Percentiles rank a stretch among this genome's conserved stretches.
Conservation (phyloP, 1,140 invertebrate species). For the Hyles euphorbiae region DNA sequence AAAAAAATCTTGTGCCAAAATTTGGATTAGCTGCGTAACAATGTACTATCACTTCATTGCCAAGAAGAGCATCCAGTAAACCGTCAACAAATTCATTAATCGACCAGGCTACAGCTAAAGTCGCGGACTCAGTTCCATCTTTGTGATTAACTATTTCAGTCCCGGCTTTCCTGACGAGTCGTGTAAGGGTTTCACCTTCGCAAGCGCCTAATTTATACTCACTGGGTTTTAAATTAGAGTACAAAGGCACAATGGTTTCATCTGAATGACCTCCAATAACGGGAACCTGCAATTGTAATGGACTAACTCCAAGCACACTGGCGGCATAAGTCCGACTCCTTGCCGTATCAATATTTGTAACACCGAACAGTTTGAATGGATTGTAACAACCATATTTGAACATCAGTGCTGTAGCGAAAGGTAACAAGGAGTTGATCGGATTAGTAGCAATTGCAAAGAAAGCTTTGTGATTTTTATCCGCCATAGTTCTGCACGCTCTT, state of each 20-base stretch:
- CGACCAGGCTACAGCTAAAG: conserved; percentile 39
- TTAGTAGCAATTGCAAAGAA: conserved; percentile 45
- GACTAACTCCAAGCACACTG: conserved; percentile 31
- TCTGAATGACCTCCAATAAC: conserved; percentile 51
- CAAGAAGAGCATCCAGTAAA: conserved; percentile 36
- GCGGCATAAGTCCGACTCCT: conserved; percentile 31
- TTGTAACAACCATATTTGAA: conserved; percentile 38
- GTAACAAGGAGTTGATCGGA: conserved; percentile 51
- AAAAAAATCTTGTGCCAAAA: conserved; percentile 48
- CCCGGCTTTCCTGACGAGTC: conserved; percentile 39
- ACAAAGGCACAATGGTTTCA: conserved; percentile 45
- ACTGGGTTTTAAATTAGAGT: conserved; percentile 39
- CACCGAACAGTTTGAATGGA: conserved; percentile 44
- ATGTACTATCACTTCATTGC: conserved; percentile 30
- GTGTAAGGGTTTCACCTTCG: conserved; percentile 40
- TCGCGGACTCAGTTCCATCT: conserved; percentile 31
- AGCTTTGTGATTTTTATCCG: conserved; percentile 33
- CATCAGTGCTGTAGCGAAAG: conserved; percentile 42
- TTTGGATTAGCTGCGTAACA: conserved; percentile 39
- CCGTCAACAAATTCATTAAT: conserved; percentile 39
- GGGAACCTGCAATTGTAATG: conserved; percentile 29
- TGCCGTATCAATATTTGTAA: conserved; percentile 43
- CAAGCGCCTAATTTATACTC: conserved; percentile 23
- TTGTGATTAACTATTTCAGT: conserved; percentile 42
- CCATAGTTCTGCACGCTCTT: conserved; percentile 32